Evolutionary conservation across 1,140 invertebrate genomes (phyloP).

Genomic region (Geopemphigus sp.): DNA sequence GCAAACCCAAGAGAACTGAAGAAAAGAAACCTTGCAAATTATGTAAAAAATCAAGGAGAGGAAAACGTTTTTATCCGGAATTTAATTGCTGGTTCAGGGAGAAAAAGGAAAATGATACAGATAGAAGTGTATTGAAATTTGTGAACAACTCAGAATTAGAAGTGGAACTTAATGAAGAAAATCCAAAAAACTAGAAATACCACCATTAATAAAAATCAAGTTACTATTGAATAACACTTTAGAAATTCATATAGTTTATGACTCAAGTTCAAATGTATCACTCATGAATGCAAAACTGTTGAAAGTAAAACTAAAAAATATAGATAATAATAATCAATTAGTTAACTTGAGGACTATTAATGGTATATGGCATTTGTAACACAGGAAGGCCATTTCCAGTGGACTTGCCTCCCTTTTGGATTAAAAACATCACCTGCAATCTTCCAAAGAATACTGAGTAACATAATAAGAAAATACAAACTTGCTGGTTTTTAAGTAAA

Average conservation of each 20-base stretch:
- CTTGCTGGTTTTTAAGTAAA: no score
- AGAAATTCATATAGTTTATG: constrained; percentile 44
- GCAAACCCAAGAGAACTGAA: background rate
- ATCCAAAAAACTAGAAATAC: constrained; percentile 50
- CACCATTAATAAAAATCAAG: constrained; percentile 50
- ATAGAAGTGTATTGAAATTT: no score
- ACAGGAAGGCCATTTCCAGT: no score
- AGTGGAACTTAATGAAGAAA: constrained; percentile 34
- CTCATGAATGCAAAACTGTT: no score
- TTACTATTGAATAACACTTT: constrained; percentile 44
- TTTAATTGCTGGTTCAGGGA: constrained; percentile 50
- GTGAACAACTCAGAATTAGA: constrained; percentile 49
- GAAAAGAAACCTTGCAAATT: constrained; percentile 45
- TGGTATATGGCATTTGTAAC: no score
- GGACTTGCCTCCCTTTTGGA: no score
- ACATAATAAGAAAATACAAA: no score
- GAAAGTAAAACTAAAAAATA: no score
- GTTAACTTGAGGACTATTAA: no score
- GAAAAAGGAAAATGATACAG: constrained; percentile 42
- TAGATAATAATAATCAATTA: no score
- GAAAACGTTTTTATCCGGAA: constrained; percentile 19
- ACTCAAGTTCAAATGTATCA: constrained; percentile 50
- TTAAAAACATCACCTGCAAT: no score
- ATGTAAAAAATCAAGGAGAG: constrained; percentile 12
- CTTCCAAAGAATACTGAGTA: no score